phyloP scores from a whole-genome alignment of 2,888 invertebrate species.

The Orthosia cruda region DNA sequence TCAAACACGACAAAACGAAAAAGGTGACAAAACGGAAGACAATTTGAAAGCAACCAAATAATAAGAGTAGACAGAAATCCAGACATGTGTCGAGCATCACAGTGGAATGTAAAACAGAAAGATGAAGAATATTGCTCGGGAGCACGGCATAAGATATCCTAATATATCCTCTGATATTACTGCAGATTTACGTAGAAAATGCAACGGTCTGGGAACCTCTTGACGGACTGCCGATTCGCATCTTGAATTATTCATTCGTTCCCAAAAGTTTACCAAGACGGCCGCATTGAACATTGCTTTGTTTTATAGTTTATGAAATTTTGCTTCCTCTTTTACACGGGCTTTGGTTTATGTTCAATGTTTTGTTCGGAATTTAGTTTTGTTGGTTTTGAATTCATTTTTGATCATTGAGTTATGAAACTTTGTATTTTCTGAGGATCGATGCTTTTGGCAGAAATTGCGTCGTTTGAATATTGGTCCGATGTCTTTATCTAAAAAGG shows the following conservation, averaged over 20 bases:
- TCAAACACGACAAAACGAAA: slow-evolving; percentile 29
- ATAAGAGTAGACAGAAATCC: slow-evolving; percentile 67
- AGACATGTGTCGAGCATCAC: slow-evolving; percentile 66
- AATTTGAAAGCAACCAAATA: slow-evolving; percentile 62
- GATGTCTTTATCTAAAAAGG: no score
- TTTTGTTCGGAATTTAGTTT: slow-evolving; percentile 34
- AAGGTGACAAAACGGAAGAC: slow-evolving; percentile 45
- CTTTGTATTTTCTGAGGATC: not conserved
- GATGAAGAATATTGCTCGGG: slow-evolving; percentile 82
- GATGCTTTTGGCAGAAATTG: no score
- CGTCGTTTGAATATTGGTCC: no score
- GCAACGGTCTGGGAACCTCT: slow-evolving; percentile 82
- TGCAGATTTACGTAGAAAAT: slow-evolving; percentile 87
- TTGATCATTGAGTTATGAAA: slow-evolving; percentile 10
- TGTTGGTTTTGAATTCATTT: slow-evolving; percentile 34
- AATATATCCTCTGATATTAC: slow-evolving; percentile 82
- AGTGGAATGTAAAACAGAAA: slow-evolving; percentile 78
- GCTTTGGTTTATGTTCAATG: slow-evolving; percentile 68
- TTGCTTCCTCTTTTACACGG: slow-evolving; percentile 73
- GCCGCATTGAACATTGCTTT: slow-evolving; percentile 86
- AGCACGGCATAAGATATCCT: slow-evolving; percentile 83
- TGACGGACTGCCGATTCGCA: slow-evolving; percentile 90
- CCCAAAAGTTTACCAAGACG: slow-evolving; percentile 83
- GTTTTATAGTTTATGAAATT: slow-evolving; percentile 87
- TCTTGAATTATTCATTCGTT: slow-evolving; percentile 89